A percentile compares a stretch with the other conserved stretches of the same genome.
These are phyloP conservation scores for Agrotis exclamationis DNA, from an alignment of 2,888 invertebrate species.

Conservation along the genomic window DNA sequence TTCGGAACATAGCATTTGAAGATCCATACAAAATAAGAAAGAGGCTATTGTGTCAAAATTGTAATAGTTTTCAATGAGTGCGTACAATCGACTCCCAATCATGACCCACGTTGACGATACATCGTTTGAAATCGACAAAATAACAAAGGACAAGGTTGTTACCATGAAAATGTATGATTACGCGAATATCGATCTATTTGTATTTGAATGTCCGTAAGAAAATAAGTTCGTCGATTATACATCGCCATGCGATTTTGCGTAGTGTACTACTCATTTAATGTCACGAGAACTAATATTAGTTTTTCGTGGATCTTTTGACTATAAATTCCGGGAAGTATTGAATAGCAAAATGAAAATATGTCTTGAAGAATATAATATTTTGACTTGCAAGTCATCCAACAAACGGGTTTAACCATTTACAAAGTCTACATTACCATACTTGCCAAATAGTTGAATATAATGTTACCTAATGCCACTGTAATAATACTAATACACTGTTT, in stretches of 20 bases:
- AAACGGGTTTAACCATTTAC: background rate
- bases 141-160: too few relatives aligned
- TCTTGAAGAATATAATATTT: background rate
- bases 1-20: too few relatives aligned
- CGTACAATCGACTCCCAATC: too few relatives aligned
- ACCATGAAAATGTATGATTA: too few relatives aligned
- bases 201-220: too few relatives aligned
- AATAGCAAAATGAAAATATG: background rate
- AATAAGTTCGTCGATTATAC: background rate
- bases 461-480: background rate
- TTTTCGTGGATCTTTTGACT: background rate
- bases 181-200: too few relatives aligned
- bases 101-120: too few relatives aligned
- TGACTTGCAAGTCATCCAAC: background rate
- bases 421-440: constrained; percentile 1
- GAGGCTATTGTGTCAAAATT: too few relatives aligned
- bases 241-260: background rate
- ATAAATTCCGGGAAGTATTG: background rate
- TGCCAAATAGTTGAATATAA: constrained; percentile 19
- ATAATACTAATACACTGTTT: background rate
- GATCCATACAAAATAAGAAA: too few relatives aligned
- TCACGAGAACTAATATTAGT: too few relatives aligned
- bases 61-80: too few relatives aligned
- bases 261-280: background rate
- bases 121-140: too few relatives aligned